These are phyloP conservation scores for Gallinago paraguaiae DNA, from an alignment of 2,113 vertebrate genomes.

Conservation along the genomic window DNA sequence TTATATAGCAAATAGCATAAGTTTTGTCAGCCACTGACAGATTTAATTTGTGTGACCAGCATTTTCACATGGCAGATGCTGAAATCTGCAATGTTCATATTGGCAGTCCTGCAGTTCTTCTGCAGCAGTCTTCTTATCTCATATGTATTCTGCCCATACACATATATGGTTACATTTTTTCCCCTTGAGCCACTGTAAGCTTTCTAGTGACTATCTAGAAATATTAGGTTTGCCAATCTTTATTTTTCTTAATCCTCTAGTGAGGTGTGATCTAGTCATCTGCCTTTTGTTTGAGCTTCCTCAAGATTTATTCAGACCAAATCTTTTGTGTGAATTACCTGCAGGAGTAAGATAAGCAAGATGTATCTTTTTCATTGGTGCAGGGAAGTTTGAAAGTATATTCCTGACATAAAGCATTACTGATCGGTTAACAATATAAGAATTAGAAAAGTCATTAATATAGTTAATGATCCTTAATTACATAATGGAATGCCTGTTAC, in stretches of 20 bases:
- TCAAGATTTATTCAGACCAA: constrained; percentile 39
- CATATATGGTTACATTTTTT: not conserved
- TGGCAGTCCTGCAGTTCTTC: not conserved
- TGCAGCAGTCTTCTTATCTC: not conserved
- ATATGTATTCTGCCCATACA: not conserved
- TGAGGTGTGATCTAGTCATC: constrained; percentile 3
- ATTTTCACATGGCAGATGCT: constrained; percentile 21
- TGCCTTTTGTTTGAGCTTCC: constrained; percentile 26
- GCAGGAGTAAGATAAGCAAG: constrained; percentile 13
- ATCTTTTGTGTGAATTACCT: constrained; percentile 18
- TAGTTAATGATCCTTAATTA: constrained; percentile 69
- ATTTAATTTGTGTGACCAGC: not conserved
- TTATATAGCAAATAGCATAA: not conserved
- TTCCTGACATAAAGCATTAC: constrained; percentile 17
- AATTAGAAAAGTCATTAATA: constrained; percentile 67
- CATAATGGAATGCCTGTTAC: constrained; percentile 63
- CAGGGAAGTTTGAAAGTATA: constrained; percentile 27
- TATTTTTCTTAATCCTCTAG: constrained; percentile 25
- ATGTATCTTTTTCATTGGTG: not conserved
- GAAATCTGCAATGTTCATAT: not conserved
- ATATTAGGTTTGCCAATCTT: constrained; percentile 2
- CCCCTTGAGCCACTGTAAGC: not conserved
- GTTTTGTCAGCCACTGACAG: not conserved
- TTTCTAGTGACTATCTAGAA: constrained; percentile 17
- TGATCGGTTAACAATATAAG: constrained; percentile 51